phyloP scores from a whole-genome alignment of 2,888 invertebrate genomes.

The Iphiclides podalirius region DNA sequence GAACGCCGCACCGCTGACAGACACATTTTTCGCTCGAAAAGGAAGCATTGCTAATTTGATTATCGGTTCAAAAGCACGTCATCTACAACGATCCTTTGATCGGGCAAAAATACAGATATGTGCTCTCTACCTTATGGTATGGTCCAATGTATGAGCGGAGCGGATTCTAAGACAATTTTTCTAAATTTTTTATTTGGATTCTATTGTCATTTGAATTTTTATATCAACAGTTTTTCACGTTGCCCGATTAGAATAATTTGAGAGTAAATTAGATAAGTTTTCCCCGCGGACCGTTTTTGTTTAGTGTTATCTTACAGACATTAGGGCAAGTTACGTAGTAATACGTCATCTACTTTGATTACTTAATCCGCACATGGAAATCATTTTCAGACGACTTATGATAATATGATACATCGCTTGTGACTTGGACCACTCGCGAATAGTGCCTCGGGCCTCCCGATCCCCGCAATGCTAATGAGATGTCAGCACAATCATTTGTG shows the following conservation, averaged over 20 bases:
- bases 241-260: too few relatives aligned
- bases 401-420: neutral
- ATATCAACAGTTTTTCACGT: too few relatives aligned
- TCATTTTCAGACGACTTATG: too few relatives aligned
- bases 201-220: too few relatives aligned
- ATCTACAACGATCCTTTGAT: conserved; percentile 72
- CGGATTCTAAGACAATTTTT: too few relatives aligned
- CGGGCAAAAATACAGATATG: conserved; percentile 77
- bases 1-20: conserved; percentile 55
- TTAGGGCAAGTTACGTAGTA: too few relatives aligned
- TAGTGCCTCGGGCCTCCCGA: conserved; percentile 63
- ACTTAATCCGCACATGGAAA: too few relatives aligned
- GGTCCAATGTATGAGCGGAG: conserved; percentile 27
- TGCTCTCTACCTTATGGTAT: conserved; percentile 51
- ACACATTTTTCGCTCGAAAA: conserved; percentile 78
- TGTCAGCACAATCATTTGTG: conserved; percentile 79
- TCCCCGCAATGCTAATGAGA: conserved; percentile 78
- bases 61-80: conserved; percentile 78
- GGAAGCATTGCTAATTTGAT: conserved; percentile 78
- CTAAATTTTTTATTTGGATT: too few relatives aligned
- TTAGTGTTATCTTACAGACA: too few relatives aligned
- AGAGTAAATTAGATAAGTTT: too few relatives aligned
- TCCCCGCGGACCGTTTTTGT: too few relatives aligned
- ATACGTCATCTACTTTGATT: too few relatives aligned
- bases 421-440: conserved; percentile 35